A percentile compares a stretch with the other conserved stretches of the same genome.
phyloP scores from a whole-genome alignment of 2,888 invertebrate species.

The Dryadula phaetusa region DNA sequence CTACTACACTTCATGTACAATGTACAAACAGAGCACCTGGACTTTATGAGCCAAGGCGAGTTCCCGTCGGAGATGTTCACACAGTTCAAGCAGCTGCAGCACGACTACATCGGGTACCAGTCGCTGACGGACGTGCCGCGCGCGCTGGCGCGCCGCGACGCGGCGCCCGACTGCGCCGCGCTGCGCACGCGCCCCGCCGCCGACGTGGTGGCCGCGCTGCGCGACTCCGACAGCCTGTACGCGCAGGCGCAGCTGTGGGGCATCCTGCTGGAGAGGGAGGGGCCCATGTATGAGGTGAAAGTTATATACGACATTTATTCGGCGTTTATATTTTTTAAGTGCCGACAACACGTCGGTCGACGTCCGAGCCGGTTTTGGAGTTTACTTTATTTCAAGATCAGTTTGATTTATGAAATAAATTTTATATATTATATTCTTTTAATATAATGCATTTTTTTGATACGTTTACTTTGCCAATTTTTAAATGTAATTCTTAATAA shows the following conservation, averaged over 20 bases:
- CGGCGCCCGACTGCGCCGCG: constrained; percentile 81
- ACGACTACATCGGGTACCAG: constrained; percentile 97
- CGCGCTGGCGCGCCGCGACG: constrained; percentile 89
- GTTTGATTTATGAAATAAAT: too few species aligned
- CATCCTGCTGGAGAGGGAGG: constrained; percentile 91
- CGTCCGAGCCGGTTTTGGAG: too few species aligned
- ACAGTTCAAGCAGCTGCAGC: constrained; percentile 94
- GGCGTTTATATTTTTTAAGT: too few species aligned
- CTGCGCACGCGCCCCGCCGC: constrained; percentile 87
- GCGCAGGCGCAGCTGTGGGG: constrained; percentile 94
- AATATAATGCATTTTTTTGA: too few species aligned
- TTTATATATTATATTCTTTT: too few species aligned
- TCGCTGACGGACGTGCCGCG: constrained; percentile 97
- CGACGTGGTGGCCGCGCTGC: constrained; percentile 90
- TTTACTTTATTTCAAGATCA: too few species aligned
- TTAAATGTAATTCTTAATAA: too few species aligned
- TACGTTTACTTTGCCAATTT: too few species aligned
- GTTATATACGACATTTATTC: too few species aligned
- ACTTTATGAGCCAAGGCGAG: constrained; percentile 95
- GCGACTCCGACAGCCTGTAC: constrained; percentile 88
- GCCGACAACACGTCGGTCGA: too few species aligned
- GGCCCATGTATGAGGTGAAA: constrained; percentile 91
- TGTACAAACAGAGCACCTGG: constrained; percentile 92
- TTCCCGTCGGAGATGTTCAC: constrained; percentile 89
- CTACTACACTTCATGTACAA: too few species aligned